A percentile compares a stretch with the other conserved stretches of the same genome.
These are phyloP conservation scores for Palloptera scutellata DNA, from an alignment of 2,888 invertebrate genomes.

Conservation along the genomic window DNA sequence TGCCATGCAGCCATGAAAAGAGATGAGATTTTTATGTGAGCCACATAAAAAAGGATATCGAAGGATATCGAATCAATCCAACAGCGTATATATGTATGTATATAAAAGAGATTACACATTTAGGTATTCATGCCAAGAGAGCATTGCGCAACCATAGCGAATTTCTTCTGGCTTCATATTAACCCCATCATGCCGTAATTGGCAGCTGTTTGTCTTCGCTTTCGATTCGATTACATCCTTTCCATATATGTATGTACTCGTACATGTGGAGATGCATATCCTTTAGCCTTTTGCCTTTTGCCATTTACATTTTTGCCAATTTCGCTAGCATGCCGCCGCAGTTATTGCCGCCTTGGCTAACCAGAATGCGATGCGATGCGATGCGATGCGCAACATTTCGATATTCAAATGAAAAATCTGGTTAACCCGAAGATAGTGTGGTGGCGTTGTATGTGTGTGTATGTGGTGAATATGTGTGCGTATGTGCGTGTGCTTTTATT, in stretches of 20 bases:
- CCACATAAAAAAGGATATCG: slow-evolving; percentile 25
- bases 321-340: slow-evolving; percentile 22
- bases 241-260: neutral
- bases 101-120: too few species aligned
- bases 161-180: slow-evolving; percentile 20
- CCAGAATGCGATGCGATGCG: slow-evolving; percentile 1
- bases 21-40: slow-evolving; percentile 28
- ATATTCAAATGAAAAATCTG: slow-evolving; percentile 33
- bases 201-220: slow-evolving; percentile 41
- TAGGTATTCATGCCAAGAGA: too few species aligned
- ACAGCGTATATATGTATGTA: too few species aligned
- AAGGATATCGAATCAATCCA: neutral
- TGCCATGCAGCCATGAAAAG: neutral
- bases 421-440: slow-evolving; percentile 35
- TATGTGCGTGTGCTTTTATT: slow-evolving; percentile 17
- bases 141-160: slow-evolving; percentile 29
- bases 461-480: neutral
- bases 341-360: slow-evolving; percentile 33
- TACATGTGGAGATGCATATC: neutral
- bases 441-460: slow-evolving; percentile 20
- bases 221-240: too few species aligned
- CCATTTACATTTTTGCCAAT: slow-evolving; percentile 20
- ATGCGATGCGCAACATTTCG: neutral
- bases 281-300: neutral
- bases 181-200: slow-evolving; percentile 36